Conservation (phyloP, 2,113 vertebrate genomes). For the Pogonocichla stellata region DNA sequence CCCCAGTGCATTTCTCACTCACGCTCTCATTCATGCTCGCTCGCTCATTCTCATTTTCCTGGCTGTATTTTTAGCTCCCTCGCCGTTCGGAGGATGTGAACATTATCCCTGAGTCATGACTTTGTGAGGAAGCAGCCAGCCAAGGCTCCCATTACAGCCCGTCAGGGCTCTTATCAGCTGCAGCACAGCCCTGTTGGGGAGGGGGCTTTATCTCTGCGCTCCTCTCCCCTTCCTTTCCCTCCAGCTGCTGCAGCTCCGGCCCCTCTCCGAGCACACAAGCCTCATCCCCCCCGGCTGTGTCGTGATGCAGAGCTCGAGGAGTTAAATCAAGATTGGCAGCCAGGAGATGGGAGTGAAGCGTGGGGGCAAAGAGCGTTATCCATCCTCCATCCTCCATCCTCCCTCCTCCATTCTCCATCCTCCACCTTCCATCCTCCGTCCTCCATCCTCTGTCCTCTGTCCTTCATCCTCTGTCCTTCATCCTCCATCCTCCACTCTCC, state of each 20-base stretch:
- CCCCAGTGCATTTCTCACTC: constrained; percentile 43
- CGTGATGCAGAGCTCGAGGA: background rate
- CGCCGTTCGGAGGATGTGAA: constrained; percentile 85
- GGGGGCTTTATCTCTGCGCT: background rate
- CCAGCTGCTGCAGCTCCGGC: background rate
- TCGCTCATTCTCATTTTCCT: constrained; percentile 54
- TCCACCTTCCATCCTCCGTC: background rate
- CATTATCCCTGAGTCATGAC: constrained; percentile 81
- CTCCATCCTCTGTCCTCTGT: accelerated
- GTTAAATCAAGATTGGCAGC: constrained; percentile 31
- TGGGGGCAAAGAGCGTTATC: constrained; percentile 29
- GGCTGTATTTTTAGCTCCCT: constrained; percentile 86
- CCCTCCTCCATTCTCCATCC: accelerated
- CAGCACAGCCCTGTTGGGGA: constrained; percentile 39
- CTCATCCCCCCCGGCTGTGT: background rate
- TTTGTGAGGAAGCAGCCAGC: constrained; percentile 84
- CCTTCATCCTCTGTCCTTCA: background rate
- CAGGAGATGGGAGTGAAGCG: constrained; percentile 41
- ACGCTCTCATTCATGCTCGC: constrained; percentile 58
- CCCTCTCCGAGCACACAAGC: background rate
- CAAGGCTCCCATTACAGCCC: constrained; percentile 44
- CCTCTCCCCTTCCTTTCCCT: background rate
- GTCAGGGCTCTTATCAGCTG: constrained; percentile 74
- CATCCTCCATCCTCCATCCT: background rate
- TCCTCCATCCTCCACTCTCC: background rate